Base-by-base conservation (phyloP, 2,797 vertebrate species). In the Hoplostethus atlanticus region DNA sequence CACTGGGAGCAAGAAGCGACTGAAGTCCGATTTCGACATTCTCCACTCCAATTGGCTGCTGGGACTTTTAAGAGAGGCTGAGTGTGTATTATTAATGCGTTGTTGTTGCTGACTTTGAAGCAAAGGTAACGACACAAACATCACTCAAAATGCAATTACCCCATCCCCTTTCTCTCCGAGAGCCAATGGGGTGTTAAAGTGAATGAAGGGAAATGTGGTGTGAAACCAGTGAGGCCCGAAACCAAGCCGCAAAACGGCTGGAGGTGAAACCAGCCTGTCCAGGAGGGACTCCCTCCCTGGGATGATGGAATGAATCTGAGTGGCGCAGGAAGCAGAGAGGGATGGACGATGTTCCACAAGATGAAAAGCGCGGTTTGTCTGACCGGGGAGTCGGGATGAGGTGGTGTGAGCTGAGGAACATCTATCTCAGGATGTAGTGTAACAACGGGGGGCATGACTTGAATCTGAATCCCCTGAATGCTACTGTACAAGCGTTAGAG, bases 81-180 rank as follows among this genome's bases (percentile, higher is more conserved):
- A 85, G 82, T 46, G 56, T 40, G 52, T 65, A 60, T 66, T 68
- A 71, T 82, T 82, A 81, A 87, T 83, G 76, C 79, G 81, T 87
- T 93, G 81, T 77, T 90, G 88, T 84, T 88, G 86, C 92, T 88
- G 92, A 93, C 92, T 94, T 88, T 94, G 94, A 94, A 91, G 87
- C 91, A 91, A 91, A 21, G 87, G 91, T 91, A 94, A 94, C 90
- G 91, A 95, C 94, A 94, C 88, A 93, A 93, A 92, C 95, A 95
- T 96, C 93, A 91, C 90, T 96, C 94, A 94, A 94, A 95, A 96
- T 94, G 94, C 95, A 95, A 96, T 96, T 92, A 95, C 91, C 92
- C 60, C 71, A 87, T 87, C 89, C 94, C 91, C 91, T 93, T 94
- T 91, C 82, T 92, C 86, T 94, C 84, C 73, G 83, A 90, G 77